Percentiles rank a stretch among this genome's conserved stretches.
Evolutionary conservation across 2,797 vertebrate genomes (phyloP).

Genomic region (Tympanoctomys barrerae): DNA sequence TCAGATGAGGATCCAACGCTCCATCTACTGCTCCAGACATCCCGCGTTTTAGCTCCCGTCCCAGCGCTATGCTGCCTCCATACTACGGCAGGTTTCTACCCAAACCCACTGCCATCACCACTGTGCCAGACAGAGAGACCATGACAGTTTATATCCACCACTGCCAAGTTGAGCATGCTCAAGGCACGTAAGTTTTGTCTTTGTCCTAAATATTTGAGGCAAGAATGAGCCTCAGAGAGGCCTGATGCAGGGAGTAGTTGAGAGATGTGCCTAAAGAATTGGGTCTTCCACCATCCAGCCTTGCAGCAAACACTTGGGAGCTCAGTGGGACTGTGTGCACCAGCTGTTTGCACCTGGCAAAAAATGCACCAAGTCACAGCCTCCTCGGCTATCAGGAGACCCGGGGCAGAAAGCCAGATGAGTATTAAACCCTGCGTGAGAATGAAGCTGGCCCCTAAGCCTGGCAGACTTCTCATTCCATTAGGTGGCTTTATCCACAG

Average conservation of each 20-base stretch:
- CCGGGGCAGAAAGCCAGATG: constrained; percentile 16
- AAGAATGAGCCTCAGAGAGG: neutral
- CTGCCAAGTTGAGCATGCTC: neutral
- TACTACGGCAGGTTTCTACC: accelerated
- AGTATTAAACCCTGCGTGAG: constrained; percentile 60
- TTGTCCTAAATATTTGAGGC: neutral
- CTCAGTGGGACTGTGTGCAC: neutral
- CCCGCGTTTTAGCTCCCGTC: neutral
- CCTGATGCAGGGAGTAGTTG: neutral
- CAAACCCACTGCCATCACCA: neutral
- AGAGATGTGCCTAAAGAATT: neutral
- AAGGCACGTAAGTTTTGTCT: constrained; percentile 17
- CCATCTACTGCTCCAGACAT: neutral
- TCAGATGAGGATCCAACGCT: neutral
- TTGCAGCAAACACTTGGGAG: constrained; percentile 22
- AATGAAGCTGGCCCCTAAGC: constrained; percentile 43
- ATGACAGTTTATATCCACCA: neutral
- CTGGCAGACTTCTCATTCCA: neutral
- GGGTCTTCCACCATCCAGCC: neutral
- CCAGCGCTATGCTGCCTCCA: neutral
- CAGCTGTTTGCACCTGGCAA: constrained; percentile 77
- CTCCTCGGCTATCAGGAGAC: constrained; percentile 40
- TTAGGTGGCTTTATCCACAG: constrained; percentile 21
- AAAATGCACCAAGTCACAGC: neutral
- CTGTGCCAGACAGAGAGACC: neutral